Conservation (phyloP, 64 coral and sea anemone species). For the Astreopora myriophthalma region DNA sequence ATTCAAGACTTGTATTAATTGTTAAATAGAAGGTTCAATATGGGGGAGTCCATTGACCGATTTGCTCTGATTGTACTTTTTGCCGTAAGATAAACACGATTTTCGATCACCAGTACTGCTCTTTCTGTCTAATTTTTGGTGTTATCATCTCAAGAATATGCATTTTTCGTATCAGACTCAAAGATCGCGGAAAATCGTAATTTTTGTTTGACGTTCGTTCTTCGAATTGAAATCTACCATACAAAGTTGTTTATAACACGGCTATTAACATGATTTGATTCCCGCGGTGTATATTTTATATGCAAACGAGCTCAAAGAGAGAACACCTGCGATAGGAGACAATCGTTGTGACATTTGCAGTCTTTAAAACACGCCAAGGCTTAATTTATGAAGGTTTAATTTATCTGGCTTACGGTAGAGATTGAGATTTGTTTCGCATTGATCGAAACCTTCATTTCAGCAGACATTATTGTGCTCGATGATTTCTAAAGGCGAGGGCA, state of each 20-base stretch:
- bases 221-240: background rate
- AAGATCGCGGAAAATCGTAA: background rate
- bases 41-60: background rate
- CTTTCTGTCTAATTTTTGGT: background rate
- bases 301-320: background rate
- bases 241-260: background rate
- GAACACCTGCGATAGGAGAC: background rate
- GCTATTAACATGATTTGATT: background rate
- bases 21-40: background rate
- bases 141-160: background rate
- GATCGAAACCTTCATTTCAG: too few species aligned
- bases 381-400: too few species aligned
- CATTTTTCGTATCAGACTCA: background rate
- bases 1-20: background rate
- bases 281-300: background rate
- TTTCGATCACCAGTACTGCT: background rate
- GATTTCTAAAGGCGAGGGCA: too few species aligned
- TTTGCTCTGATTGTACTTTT: background rate
- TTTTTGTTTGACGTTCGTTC: background rate
- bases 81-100: background rate
- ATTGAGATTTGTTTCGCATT: too few species aligned
- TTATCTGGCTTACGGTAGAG: too few species aligned
- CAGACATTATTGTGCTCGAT: too few species aligned
- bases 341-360: background rate
- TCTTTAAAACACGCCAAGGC: background rate